These are phyloP conservation scores for Trissonchulus sp. DNA, from an alignment of 2,888 invertebrate genomes.

Conservation along the genomic window DNA sequence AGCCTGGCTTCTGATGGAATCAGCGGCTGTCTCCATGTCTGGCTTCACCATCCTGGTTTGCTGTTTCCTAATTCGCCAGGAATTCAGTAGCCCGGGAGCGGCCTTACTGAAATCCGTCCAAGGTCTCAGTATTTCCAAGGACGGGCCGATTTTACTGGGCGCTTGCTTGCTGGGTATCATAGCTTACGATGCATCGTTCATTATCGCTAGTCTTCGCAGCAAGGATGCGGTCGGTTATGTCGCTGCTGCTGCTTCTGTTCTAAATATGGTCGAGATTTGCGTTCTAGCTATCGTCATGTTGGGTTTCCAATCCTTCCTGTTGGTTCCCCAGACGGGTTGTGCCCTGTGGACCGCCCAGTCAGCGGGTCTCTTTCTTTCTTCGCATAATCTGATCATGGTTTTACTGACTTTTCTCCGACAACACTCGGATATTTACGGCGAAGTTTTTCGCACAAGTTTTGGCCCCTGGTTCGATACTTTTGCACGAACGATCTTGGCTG, in stretches of 20 bases:
- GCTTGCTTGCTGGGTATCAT: neutral
- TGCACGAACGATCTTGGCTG: neutral
- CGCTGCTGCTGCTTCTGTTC: neutral
- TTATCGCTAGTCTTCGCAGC: neutral
- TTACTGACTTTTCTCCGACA: neutral
- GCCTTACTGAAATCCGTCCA: neutral
- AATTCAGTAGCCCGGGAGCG: neutral
- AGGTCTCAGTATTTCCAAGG: neutral
- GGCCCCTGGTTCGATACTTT: neutral
- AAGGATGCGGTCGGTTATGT: neutral
- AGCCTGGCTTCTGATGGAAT: neutral
- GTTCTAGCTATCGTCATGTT: neutral
- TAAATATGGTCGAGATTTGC: neutral
- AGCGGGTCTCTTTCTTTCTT: neutral
- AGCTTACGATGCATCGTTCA: neutral
- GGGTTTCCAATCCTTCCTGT: neutral
- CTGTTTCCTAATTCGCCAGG: neutral
- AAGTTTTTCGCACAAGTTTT: neutral
- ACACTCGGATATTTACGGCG: neutral
- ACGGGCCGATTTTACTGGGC: neutral
- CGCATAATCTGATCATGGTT: neutral
- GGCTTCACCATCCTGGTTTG: neutral
- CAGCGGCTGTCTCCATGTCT: neutral
- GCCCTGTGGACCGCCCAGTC: neutral
- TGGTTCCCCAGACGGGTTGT: constrained; percentile 4